Conservation (phyloP, 2,888 invertebrate genomes). For the Sinodicranocentrus sp. region DNA sequence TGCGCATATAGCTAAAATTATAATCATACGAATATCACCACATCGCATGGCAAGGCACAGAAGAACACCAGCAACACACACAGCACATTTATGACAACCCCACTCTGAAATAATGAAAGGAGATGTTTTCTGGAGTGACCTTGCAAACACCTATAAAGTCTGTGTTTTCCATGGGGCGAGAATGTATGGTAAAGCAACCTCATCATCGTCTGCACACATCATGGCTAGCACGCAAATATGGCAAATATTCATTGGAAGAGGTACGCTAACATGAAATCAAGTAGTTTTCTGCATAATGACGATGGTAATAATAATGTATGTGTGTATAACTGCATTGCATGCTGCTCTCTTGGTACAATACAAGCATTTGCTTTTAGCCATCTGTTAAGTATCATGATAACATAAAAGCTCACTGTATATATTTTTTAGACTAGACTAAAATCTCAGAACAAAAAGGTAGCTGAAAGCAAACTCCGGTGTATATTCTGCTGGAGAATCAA, state of each 20-base stretch:
- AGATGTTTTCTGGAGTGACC: conserved; percentile 25
- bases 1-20: no score
- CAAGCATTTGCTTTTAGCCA: conserved; percentile 10
- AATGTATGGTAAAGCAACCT: not conserved
- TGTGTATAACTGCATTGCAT: not conserved
- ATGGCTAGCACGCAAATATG: conserved; percentile 5
- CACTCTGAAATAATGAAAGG: not conserved
- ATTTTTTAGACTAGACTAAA: no score
- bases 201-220: no score
- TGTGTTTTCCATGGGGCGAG: not conserved
- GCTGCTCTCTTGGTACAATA: not conserved
- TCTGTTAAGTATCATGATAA: no score
- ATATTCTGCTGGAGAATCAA: not conserved
- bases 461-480: no score
- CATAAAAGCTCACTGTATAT: no score
- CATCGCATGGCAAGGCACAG: not conserved
- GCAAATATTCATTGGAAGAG: not conserved
- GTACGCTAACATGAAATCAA: not conserved
- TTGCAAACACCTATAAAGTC: conserved; percentile 34
- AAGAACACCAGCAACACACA: not conserved
- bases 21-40: no score
- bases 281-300: conserved; percentile 11
- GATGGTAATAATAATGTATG: no score
- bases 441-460: no score
- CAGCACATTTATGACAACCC: not conserved